Percentiles rank a stretch among this genome's conserved stretches.
phyloP scores from a whole-genome alignment of 2,888 invertebrate genomes.

The Pammene aurita region DNA sequence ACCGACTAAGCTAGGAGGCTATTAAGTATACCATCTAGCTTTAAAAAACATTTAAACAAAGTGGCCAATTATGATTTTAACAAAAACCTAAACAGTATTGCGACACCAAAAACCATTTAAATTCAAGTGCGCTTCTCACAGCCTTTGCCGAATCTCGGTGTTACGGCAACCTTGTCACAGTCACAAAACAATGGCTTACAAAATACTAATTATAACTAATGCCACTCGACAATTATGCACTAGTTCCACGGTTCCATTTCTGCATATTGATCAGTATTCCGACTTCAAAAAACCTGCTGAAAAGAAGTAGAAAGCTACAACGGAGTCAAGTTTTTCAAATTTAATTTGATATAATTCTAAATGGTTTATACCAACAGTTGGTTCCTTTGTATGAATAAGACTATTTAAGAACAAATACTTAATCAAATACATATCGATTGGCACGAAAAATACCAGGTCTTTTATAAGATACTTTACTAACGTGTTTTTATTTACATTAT shows the following conservation, averaged over 20 bases:
- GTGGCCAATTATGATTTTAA: neutral
- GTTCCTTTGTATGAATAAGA: too few relatives aligned
- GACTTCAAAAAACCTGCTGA: neutral
- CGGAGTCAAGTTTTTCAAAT: too few relatives aligned
- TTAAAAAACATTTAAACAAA: neutral
- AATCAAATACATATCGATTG: too few relatives aligned
- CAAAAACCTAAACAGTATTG: constrained; percentile 18
- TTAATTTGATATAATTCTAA: too few relatives aligned
- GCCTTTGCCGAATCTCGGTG: constrained; percentile 28
- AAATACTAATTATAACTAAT: constrained; percentile 34
- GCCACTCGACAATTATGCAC: constrained; percentile 7
- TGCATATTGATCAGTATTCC: neutral
- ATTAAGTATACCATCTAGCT: too few relatives aligned
- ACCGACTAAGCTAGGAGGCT: too few relatives aligned
- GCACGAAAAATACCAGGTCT: too few relatives aligned
- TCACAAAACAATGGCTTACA: constrained; percentile 36
- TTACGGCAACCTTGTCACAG: constrained; percentile 30
- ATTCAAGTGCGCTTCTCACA: constrained; percentile 26
- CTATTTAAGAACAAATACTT: too few relatives aligned
- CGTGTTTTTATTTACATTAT: neutral
- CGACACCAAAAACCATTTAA: constrained; percentile 8
- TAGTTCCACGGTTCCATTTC: neutral
- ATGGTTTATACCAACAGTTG: too few relatives aligned
- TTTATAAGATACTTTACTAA: too few relatives aligned
- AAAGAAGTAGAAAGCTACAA: too few relatives aligned